Evolutionary conservation across 2,888 invertebrate genomes (phyloP), one percentile per base, ranked within the genome.

Genomic region (Biston stratarius): DNA sequence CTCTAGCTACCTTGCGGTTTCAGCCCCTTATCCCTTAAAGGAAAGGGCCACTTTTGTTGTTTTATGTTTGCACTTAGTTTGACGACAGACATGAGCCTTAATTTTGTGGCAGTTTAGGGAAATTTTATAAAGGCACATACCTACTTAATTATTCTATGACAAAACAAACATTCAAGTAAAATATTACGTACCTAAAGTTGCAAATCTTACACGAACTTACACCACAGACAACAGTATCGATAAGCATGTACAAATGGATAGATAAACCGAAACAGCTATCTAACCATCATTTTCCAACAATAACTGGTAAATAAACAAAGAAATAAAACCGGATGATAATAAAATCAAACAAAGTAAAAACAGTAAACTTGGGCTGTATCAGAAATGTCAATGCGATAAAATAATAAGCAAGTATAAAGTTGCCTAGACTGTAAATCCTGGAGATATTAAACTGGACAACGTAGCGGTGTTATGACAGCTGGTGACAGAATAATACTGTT

Each of bases 31-130:
- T 74, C 78, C 77, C 70, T 73, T 73, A 65, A 66, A 68, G 15
- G 42, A 67, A 67, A 42, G 61, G 69, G 68, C 65, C 74, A 67
- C 75, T 72, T 81, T 74, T 70, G 78, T 74, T 75, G 70, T 77
- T 79, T 83, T 77, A 79, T 75, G 73, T 73, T 69, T 64, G 67
- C 75, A 76, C 74, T 78, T 75, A 71, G 75, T 74, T 73, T 61
- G 65, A 72, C 69, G 68, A 69, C 64, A 70, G 65, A 33, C 47
- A 59, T 24, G 38, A 36, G 33, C 49, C 49, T 59, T 57, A 61
- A 61, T 61, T 66, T 66, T 51, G 49, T 34, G 45, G 60, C 56
- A 10, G 45, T 24, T 59, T 58, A 40, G 48, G 47, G 47, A 53
- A 5, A 61, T 52, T 61, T 61, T 62, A 53, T 49, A 10, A 42